Percentiles rank a stretch among this genome's conserved stretches.
phyloP scores from a whole-genome alignment of 1,140 invertebrate genomes.

The Ylistrum balloti region DNA sequence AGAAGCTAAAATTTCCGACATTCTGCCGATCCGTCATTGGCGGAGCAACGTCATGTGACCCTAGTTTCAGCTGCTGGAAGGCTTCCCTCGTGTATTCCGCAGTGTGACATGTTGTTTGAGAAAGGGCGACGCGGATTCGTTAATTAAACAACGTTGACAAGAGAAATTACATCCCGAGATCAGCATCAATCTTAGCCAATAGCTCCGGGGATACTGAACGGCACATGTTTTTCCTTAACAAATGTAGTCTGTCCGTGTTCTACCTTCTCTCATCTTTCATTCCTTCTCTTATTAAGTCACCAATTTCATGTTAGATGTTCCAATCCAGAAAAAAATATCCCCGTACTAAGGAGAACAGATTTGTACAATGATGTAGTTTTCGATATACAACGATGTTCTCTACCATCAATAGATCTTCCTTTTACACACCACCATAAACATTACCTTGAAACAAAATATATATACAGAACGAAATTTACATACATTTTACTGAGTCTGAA shows the following conservation, averaged over 20 bases:
- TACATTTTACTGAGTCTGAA: no score
- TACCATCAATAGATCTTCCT: no score
- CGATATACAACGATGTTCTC: no score
- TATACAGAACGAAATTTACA: no score
- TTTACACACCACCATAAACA: no score
- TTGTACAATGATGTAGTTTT: no score
- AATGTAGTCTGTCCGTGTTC: not conserved
- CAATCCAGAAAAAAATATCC: no score
- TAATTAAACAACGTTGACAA: constrained; percentile 35
- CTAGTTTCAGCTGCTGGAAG: constrained; percentile 16
- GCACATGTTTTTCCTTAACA: not conserved
- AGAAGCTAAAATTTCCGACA: no score
- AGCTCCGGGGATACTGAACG: not conserved
- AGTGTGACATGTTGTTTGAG: not conserved
- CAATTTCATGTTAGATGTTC: no score
- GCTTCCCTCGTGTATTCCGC: not conserved
- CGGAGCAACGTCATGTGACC: not conserved
- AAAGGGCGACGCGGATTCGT: constrained; percentile 15
- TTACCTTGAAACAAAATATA: no score
- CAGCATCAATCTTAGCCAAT: not conserved
- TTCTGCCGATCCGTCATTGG: constrained; percentile 4
- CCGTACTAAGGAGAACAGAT: no score
- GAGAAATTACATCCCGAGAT: constrained; percentile 3
- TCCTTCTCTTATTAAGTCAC: no score
- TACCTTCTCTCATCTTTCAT: not conserved